Evolutionary conservation across 2,113 vertebrate genomes (phyloP).

Genomic region (Prinia subflava): DNA sequence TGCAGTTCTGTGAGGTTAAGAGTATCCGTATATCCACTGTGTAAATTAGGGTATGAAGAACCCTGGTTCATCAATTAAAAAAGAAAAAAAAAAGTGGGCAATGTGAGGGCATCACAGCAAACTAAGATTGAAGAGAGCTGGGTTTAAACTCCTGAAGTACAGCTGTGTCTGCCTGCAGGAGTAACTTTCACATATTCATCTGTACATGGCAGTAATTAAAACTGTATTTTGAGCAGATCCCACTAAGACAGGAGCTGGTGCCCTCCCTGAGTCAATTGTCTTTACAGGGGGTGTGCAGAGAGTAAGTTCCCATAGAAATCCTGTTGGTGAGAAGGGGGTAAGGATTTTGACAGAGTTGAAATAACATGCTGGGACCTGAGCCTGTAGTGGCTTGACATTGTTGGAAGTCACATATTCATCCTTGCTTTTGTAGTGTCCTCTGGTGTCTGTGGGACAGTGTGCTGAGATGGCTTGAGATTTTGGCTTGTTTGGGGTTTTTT

Average conservation of each 20-base stretch:
- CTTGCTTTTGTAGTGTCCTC: rapidly evolving
- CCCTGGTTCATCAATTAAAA: not conserved
- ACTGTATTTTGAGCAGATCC: not conserved
- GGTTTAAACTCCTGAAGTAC: not conserved
- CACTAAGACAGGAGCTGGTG: not conserved
- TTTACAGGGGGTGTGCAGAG: not conserved
- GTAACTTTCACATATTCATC: not conserved
- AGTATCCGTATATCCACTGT: not conserved
- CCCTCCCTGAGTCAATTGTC: not conserved
- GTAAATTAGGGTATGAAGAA: not conserved
- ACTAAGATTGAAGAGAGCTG: not conserved
- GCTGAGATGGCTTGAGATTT: not conserved
- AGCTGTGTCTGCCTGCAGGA: not conserved
- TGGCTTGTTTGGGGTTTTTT: not conserved
- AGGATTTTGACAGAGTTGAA: not conserved
- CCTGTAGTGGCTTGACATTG: not conserved
- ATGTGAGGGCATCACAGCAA: not conserved
- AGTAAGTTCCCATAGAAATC: not conserved
- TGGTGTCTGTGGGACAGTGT: not conserved
- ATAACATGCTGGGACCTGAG: not conserved
- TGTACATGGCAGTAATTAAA: not conserved
- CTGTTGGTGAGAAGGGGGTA: not conserved
- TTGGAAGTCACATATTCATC: rapidly evolving
- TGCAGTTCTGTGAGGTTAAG: not conserved
- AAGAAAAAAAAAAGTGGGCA: too few species aligned